Conservation (phyloP, 2,113 vertebrate species). For the Mohoua ochrocephala region DNA sequence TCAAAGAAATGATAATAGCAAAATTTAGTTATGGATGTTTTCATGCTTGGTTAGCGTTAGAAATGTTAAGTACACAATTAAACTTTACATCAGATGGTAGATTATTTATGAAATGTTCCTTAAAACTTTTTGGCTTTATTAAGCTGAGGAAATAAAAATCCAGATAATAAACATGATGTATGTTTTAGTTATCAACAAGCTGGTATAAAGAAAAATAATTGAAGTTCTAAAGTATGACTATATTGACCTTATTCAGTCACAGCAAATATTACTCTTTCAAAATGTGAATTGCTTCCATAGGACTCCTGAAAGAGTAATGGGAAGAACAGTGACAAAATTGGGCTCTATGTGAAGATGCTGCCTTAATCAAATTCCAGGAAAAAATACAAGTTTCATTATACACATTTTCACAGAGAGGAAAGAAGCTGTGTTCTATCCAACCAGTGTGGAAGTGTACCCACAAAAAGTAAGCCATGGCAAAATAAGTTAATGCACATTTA, state of each 20-base stretch:
- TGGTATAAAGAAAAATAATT: not conserved
- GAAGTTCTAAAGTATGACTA: not conserved
- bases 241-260: slow-evolving; percentile 9
- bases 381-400: not conserved
- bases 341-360: not conserved
- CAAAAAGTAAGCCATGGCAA: slow-evolving; percentile 39
- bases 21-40: slow-evolving; percentile 9
- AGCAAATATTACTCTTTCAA: slow-evolving; percentile 1
- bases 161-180: slow-evolving; percentile 1
- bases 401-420: not conserved
- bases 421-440: not conserved
- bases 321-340: not conserved
- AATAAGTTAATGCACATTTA: slow-evolving; percentile 59
- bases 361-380: not conserved
- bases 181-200: not conserved
- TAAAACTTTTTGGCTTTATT: not conserved
- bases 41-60: not conserved
- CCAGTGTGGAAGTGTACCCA: not conserved
- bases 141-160: not conserved
- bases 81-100: not conserved
- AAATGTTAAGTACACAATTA: slow-evolving; percentile 50
- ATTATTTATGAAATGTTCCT: slow-evolving; percentile 12
- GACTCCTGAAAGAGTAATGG: not conserved
- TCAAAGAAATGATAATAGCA: not conserved
- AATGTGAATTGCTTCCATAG: not conserved